Percentiles rank a stretch among this genome's conserved stretches.
phyloP scores from a whole-genome alignment of 2,888 invertebrate species.

The Macrophya annulata region DNA sequence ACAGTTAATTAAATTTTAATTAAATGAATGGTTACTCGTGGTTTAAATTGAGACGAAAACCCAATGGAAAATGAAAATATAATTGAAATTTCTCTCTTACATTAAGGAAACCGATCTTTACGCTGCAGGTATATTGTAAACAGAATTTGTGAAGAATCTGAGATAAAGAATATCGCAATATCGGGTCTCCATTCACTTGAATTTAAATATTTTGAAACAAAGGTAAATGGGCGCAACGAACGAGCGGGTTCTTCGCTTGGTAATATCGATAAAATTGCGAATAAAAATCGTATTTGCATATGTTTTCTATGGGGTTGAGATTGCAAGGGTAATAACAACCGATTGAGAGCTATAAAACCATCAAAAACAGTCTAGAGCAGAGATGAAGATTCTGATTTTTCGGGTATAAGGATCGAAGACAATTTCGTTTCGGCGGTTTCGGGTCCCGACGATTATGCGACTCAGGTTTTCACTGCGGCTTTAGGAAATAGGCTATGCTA shows the following conservation, averaged over 20 bases:
- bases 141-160: background rate
- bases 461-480: constrained; percentile 12
- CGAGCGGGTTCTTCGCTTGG: constrained; percentile 1
- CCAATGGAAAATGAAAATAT: background rate
- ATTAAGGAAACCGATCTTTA: background rate
- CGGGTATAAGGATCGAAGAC: constrained; percentile 7
- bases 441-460: background rate
- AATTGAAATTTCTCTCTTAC: background rate
- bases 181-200: background rate
- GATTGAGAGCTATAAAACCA: constrained; percentile 11
- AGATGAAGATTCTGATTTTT: constrained; percentile 24
- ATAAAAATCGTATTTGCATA: constrained; percentile 41
- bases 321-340: constrained; percentile 6
- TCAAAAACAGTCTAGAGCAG: background rate
- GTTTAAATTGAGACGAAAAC: background rate
- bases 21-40: background rate
- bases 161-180: background rate
- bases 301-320: background rate
- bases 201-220: constrained; percentile 24
- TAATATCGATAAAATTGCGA: constrained; percentile 33
- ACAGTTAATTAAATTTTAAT: constrained; percentile 17
- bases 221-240: constrained; percentile 16
- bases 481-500: constrained; percentile 34
- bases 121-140: background rate
- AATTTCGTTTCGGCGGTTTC: constrained; percentile 16